phyloP scores from a whole-genome alignment of 1,140 invertebrate species.

The Hypsibius dujardini region DNA sequence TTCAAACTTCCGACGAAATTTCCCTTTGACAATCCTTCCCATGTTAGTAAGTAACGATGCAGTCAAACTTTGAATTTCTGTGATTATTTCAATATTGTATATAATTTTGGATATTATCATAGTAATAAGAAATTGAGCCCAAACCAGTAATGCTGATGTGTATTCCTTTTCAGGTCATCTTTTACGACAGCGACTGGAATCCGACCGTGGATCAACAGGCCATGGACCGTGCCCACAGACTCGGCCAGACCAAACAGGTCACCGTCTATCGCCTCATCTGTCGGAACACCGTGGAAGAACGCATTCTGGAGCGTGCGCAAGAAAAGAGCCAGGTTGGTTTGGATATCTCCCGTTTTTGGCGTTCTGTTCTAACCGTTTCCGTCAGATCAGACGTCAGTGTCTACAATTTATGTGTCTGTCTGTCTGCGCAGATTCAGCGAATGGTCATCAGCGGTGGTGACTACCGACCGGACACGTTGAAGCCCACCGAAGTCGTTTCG shows the following conservation, averaged over 20 bases:
- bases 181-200: slow-evolving; percentile 99
- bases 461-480: slow-evolving; percentile 82
- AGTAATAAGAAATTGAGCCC: too few relatives aligned
- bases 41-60: slow-evolving; percentile 70
- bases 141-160: too few relatives aligned
- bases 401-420: slow-evolving; percentile 56
- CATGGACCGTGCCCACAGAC: slow-evolving; percentile 71
- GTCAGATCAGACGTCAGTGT: too few relatives aligned
- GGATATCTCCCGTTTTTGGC: too few relatives aligned
- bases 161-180: too few relatives aligned
- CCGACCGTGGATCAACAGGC: slow-evolving; percentile 85
- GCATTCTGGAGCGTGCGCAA: slow-evolving; percentile 65
- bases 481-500: slow-evolving; percentile 88
- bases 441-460: slow-evolving; percentile 93
- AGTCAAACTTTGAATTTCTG: too few relatives aligned
- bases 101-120: too few relatives aligned
- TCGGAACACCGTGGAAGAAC: slow-evolving; percentile 74
- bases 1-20: slow-evolving; percentile 99
- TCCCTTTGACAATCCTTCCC: slow-evolving; percentile 85
- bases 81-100: too few relatives aligned
- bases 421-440: slow-evolving; percentile 81
- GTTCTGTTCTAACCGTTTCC: too few relatives aligned
- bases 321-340: slow-evolving; percentile 65
- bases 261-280: slow-evolving; percentile 76
- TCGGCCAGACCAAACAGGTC: slow-evolving; percentile 49